phyloP scores from a whole-genome alignment of 2,888 invertebrate genomes.

The Euclidia mi region DNA sequence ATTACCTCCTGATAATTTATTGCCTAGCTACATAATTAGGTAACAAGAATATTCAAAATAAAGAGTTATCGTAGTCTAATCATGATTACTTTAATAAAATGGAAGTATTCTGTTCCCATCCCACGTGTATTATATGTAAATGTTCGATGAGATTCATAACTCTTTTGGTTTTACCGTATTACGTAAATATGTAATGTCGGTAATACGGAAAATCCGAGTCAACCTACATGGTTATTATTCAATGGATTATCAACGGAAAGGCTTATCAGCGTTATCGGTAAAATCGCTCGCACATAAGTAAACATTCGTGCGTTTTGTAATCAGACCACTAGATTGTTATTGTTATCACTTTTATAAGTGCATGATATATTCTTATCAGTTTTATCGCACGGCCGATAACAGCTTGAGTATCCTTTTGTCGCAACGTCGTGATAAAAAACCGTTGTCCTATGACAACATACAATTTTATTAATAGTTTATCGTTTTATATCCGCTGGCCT shows the following conservation, averaged over 20 bases:
- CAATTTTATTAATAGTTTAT: conserved; percentile 45
- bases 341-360: conserved; percentile 54
- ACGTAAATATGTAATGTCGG: too few species aligned
- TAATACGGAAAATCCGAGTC: conserved; percentile 3
- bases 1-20: too few species aligned
- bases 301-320: conserved; percentile 58
- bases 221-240: conserved; percentile 25
- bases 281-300: conserved; percentile 52
- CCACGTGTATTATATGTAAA: too few species aligned
- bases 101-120: too few species aligned
- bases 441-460: conserved; percentile 36
- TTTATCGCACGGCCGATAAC: conserved; percentile 48
- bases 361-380: conserved; percentile 43
- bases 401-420: conserved; percentile 46
- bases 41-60: too few species aligned
- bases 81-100: too few species aligned
- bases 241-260: conserved; percentile 40
- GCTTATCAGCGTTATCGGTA: conserved; percentile 50
- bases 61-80: too few species aligned
- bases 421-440: conserved; percentile 43
- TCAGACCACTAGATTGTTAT: conserved; percentile 50
- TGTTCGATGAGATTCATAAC: too few species aligned
- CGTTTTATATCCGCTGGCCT: conserved; percentile 48
- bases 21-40: too few species aligned
- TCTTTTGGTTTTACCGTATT: too few species aligned